Evolutionary conservation across 1,140 invertebrate genomes (phyloP).

Genomic region (Saccostrea echinata): DNA sequence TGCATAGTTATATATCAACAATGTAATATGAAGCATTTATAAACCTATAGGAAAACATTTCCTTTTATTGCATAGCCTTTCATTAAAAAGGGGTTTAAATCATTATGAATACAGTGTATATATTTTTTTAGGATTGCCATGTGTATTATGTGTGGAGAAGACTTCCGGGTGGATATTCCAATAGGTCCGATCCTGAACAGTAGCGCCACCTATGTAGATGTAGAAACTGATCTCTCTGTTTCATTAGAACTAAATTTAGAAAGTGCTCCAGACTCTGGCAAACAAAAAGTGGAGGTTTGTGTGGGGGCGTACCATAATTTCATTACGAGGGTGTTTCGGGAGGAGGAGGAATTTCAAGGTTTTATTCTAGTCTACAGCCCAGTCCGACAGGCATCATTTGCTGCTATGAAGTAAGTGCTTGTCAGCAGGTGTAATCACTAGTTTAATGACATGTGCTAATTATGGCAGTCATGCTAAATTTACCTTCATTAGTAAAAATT

Average conservation of each 20-base stretch:
- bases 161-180: slow-evolving; percentile 93
- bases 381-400: slow-evolving; percentile 95
- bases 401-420: slow-evolving; percentile 90
- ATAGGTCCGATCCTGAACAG: slow-evolving; percentile 91
- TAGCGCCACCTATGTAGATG: slow-evolving; percentile 52
- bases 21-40: too few relatives aligned
- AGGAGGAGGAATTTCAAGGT: slow-evolving; percentile 87
- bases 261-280: slow-evolving; percentile 93
- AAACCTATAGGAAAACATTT: too few relatives aligned
- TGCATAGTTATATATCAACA: too few relatives aligned
- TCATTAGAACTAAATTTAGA: slow-evolving; percentile 91
- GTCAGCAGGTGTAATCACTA: not conserved
- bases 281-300: slow-evolving; percentile 92
- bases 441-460: too few relatives aligned
- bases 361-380: slow-evolving; percentile 97
- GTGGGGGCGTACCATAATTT: slow-evolving; percentile 93
- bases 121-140: slow-evolving; percentile 87
- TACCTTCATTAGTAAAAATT: too few relatives aligned
- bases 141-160: slow-evolving; percentile 98
- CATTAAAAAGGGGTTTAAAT: too few relatives aligned
- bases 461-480: too few relatives aligned
- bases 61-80: too few relatives aligned
- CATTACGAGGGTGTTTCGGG: slow-evolving; percentile 53
- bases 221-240: slow-evolving; percentile 64
- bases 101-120: too few relatives aligned